Base-by-base conservation (phyloP, 2,888 invertebrate genomes). In the Rhingia rostrata region DNA sequence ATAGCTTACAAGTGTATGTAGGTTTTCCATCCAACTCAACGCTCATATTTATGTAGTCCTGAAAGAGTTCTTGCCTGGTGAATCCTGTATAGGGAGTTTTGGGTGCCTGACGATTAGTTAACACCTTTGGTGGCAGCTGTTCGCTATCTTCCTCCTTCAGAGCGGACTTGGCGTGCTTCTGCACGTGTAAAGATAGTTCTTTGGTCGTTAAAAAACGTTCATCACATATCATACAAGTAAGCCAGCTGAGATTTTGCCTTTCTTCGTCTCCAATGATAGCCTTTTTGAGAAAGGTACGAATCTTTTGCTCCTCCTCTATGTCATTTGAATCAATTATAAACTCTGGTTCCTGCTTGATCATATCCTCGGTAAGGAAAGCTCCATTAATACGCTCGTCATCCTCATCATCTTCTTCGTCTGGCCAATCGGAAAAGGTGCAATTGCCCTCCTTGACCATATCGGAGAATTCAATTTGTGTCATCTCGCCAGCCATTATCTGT, bases 401-500 rank as follows among this genome's bases (percentile, higher is more conserved):
- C 3, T 64, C 69, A 0, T 47, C 63, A 2, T 78, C 66, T 2
- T 83, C 63, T 2, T 83, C 79, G 7, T 83, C 83, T 53, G 73
- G 73, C 83, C 83, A 83, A 45, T 79, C 83, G 7, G 83, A 41
- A 41, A 83, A 83, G 39, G 73, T 79, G 53, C 79, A 83, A 32
- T 67, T 83, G 58, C 63, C 69, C 69, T 83, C 83, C 83, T 83
- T 83, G 79, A 83, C 83, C 83, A 83, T 72, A 69, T 83, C 67
- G 30, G 83, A 79, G 79, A 83, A 83, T 64, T 79, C 73, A 51
- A 83, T 83, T 69, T 83, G 73, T 79, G 79, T 79, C 63, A 83
- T 53, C 45, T 83, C 73, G 39, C 83, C 83, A 83, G 79, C 63
- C 83, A 83, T 83, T 79, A 66, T 33, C 6, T 45, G 30, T 49